Conservation (phyloP, 2,888 invertebrate species). For the Torymus aiolomorphi region DNA sequence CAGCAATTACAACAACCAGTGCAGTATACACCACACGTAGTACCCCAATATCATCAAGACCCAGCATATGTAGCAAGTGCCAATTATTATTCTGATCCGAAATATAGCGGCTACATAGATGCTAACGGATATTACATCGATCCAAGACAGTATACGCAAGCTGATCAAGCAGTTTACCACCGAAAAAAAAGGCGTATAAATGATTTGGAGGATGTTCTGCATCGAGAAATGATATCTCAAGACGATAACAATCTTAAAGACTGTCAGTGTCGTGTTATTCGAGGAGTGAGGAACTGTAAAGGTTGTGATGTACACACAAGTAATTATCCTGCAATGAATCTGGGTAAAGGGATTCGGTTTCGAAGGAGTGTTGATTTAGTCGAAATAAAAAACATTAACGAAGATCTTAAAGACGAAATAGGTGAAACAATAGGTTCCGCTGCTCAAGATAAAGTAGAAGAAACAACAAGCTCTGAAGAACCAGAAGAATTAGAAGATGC, state of each 20-base stretch:
- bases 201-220: conserved; percentile 60
- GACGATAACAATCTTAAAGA: conserved; percentile 66
- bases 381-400: background rate
- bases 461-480: background rate
- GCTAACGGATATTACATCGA: conserved; percentile 53
- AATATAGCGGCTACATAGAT: background rate
- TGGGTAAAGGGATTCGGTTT: conserved; percentile 1
- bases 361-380: conserved; percentile 24
- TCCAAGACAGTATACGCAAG: conserved; percentile 21
- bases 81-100: background rate
- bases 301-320: conserved; percentile 16
- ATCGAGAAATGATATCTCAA: conserved; percentile 67
- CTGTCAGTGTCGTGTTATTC: conserved; percentile 66
- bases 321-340: background rate
- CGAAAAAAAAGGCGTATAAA: conserved; percentile 58
- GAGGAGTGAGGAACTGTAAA: conserved; percentile 50
- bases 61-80: background rate
- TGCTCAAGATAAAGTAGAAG: background rate
- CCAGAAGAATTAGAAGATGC: background rate
- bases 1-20: conserved; percentile 8
- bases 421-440: background rate
- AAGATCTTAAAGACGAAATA: background rate
- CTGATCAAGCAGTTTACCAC: background rate
- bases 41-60: conserved; percentile 9
- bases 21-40: background rate